Evolutionary conservation across 2,113 vertebrate genomes (phyloP), one percentile per base, ranked within the genome.

Genomic region (Leucosticte australis): DNA sequence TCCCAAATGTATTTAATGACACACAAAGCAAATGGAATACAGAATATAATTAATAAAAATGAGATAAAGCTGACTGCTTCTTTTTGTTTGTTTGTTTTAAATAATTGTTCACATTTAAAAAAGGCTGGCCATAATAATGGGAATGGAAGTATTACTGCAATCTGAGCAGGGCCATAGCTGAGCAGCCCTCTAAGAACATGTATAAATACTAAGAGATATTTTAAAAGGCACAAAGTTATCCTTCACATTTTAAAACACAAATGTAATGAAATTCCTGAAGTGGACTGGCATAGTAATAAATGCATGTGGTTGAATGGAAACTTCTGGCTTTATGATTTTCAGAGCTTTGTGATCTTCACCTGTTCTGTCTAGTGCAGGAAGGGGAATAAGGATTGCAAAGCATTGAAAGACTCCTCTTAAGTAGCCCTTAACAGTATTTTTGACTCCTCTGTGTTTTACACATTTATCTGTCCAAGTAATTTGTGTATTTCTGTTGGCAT

Each of bases 11-110:
- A 67, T 86, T 81, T 89, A 71, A 75, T 83, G 68, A 52, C 27
- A 86, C 30, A 78, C 12, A 78, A 86, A 96, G 37, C 6, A 92
- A 95, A 87, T 60, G 24, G 4, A 77, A 84, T 69, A 64, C 19
- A 92, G 15, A 77, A 35, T 74, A 67, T 56, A 90, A 87, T 71
- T 80, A 88, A 83, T 88, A 56, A 3, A 86, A 94, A 89, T 23
- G 0, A 50, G 39, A 55, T 37, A 65, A 92, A 81, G 20, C 3
- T 41, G 23, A 3, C 15, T 67, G 9, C 0, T 6, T 11, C 41
- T 5, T 15, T 24, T 27, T 20, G 27, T 31, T 16, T 31, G 18
- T 15, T 9, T n/a, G 33, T 15, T 49, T 53, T 39, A 2, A 15
- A 39, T 28, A 26, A 22, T 42, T 53, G 16, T 63, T 68, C 13